Evolutionary conservation across 2,113 vertebrate genomes (phyloP).

Genomic region (Scomber scombrus): DNA sequence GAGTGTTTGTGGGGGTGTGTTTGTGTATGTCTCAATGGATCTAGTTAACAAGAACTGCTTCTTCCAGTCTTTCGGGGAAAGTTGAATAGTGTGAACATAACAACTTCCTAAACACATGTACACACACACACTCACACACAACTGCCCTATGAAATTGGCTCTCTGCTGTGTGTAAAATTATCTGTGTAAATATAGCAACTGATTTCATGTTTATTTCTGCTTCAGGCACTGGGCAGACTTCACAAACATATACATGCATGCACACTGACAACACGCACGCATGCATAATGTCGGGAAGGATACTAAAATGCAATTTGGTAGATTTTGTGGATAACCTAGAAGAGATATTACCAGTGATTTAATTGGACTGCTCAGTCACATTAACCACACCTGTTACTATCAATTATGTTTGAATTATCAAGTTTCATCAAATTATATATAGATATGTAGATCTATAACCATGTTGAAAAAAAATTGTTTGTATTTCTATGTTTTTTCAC

Average conservation of each 20-base stretch:
- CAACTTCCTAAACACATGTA: conserved; percentile 71
- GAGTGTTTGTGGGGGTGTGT: neutral
- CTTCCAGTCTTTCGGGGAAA: conserved; percentile 55
- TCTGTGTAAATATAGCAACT: conserved; percentile 75
- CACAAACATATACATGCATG: conserved; percentile 36
- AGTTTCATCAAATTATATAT: neutral
- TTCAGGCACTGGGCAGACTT: conserved; percentile 84
- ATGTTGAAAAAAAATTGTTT: neutral
- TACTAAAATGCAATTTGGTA: neutral
- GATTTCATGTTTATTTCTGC: conserved; percentile 84
- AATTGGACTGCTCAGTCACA: neutral
- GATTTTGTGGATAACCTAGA: neutral
- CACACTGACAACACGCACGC: conserved; percentile 24
- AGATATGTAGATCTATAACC: neutral
- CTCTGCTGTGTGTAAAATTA: conserved; percentile 73
- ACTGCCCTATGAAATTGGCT: conserved; percentile 45
- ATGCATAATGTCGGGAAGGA: neutral
- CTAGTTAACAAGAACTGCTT: conserved; percentile 50
- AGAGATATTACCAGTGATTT: neutral
- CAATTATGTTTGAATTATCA: too few relatives aligned
- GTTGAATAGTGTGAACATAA: conserved; percentile 75
- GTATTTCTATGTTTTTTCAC: too few relatives aligned
- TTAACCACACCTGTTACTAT: too few relatives aligned
- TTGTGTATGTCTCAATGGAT: conserved; percentile 3
- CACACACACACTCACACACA: conserved; percentile 27